Conservation (phyloP, 2,888 invertebrate genomes). For the Drosophila koepferae region DNA sequence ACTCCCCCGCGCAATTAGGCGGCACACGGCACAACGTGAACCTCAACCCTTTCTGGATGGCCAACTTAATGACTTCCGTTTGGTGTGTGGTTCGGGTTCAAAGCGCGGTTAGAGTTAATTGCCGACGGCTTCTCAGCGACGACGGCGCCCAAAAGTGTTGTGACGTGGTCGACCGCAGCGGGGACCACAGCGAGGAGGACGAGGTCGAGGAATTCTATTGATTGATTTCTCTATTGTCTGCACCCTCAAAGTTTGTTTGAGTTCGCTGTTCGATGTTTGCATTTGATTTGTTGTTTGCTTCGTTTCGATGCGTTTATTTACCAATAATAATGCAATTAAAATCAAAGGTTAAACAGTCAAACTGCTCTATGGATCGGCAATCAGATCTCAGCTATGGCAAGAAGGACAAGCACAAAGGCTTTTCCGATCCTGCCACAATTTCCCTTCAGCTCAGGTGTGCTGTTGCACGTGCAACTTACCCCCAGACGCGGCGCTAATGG, state of each 20-base stretch:
- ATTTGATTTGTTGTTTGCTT: constrained; percentile 23
- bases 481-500: constrained; percentile 48
- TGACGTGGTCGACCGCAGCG: constrained; percentile 10
- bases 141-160: constrained; percentile 29
- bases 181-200: not conserved
- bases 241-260: constrained; percentile 33
- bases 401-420: not conserved
- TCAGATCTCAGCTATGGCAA: constrained; percentile 7
- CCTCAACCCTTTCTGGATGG: constrained; percentile 62
- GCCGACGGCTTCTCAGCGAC: constrained; percentile 32
- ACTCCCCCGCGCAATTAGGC: constrained; percentile 62
- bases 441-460: constrained; percentile 43
- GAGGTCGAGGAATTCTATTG: constrained; percentile 44
- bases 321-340: constrained; percentile 70
- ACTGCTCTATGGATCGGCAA: constrained; percentile 9
- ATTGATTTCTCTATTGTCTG: constrained; percentile 60
- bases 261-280: constrained; percentile 28
- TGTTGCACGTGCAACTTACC: constrained; percentile 51
- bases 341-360: constrained; percentile 50
- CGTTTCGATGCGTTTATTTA: constrained; percentile 49
- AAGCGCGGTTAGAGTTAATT: constrained; percentile 55
- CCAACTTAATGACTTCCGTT: constrained; percentile 74
- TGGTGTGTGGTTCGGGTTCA: constrained; percentile 43
- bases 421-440: constrained; percentile 7
- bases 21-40: constrained; percentile 44